Percentiles rank a stretch among this genome's conserved stretches.
phyloP scores from a whole-genome alignment of 2,888 invertebrate genomes.

The Lepetodrilus schrolli region DNA sequence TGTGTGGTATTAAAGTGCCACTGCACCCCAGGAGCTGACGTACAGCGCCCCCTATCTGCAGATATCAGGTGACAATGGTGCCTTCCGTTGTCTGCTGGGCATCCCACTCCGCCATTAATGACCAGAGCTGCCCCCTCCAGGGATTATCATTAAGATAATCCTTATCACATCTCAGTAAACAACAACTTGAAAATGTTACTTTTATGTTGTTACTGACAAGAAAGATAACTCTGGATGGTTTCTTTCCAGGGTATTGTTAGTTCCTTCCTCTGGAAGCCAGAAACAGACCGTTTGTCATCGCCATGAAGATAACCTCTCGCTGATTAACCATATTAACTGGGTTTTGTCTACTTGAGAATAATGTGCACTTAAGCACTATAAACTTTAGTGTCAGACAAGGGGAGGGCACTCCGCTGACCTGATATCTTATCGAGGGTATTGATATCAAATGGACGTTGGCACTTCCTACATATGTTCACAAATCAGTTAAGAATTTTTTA shows the following conservation, averaged over 20 bases:
- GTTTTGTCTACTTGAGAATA: constrained; percentile 11
- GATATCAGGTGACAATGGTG: background rate
- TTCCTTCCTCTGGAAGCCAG: background rate
- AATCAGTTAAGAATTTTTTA: constrained; percentile 18
- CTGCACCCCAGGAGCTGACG: background rate
- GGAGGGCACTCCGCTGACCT: constrained; percentile 10
- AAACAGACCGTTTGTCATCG: background rate
- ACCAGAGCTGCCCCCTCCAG: constrained; percentile 22
- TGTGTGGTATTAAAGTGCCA: background rate
- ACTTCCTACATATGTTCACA: constrained; percentile 20
- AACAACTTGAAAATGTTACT: constrained; percentile 29
- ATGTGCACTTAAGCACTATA: constrained; percentile 2
- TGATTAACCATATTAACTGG: constrained; percentile 22
- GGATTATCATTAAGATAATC: constrained; percentile 33
- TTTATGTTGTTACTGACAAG: constrained; percentile 20
- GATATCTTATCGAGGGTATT: background rate
- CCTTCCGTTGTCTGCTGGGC: background rate
- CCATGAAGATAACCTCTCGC: background rate
- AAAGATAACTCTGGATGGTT: constrained; percentile 11
- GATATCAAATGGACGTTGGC: constrained; percentile 11
- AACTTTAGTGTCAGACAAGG: background rate
- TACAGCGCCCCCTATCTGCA: constrained; percentile 14
- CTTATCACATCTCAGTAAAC: constrained; percentile 31
- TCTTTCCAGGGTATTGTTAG: constrained; percentile 16
- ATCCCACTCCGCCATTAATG: constrained; percentile 18